Evolutionary conservation across 1,140 invertebrate genomes (phyloP).

Genomic region (Gerris buenoi): DNA sequence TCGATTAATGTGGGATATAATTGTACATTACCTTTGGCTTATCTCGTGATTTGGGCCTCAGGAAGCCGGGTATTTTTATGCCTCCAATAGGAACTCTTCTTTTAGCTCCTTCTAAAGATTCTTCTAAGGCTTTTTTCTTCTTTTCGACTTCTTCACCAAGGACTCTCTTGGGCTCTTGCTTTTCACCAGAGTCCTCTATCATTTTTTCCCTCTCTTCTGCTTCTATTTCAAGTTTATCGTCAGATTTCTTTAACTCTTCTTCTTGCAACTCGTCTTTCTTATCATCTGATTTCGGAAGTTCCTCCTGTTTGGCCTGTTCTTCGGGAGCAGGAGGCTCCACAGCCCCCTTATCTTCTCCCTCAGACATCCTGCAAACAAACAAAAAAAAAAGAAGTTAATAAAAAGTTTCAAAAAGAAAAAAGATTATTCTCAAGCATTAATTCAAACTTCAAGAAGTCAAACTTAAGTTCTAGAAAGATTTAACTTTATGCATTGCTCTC

Average conservation of each 20-base stretch:
- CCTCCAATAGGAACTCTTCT: slow-evolving; percentile 62
- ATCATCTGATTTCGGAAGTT: not conserved
- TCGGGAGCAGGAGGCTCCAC: not conserved
- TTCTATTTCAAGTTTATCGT: slow-evolving; percentile 54
- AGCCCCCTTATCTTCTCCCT: not conserved
- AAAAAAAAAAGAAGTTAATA: not conserved
- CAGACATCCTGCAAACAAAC: slow-evolving; percentile 1
- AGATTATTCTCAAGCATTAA: too few relatives aligned
- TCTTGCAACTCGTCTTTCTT: not conserved
- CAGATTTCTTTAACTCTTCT: slow-evolving; percentile 33
- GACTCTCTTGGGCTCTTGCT: slow-evolving; percentile 30
- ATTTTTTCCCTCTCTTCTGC: slow-evolving; percentile 53
- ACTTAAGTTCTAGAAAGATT: too few relatives aligned
- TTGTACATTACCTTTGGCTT: slow-evolving; percentile 1
- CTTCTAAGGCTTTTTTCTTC: slow-evolving; percentile 38
- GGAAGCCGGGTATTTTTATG: slow-evolving; percentile 65
- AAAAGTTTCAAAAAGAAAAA: too few relatives aligned
- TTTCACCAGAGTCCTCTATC: slow-evolving; percentile 39
- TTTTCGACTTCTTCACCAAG: slow-evolving; percentile 34
- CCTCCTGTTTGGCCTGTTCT: not conserved
- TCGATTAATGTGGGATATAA: too few relatives aligned
- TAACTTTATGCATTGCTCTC: too few relatives aligned
- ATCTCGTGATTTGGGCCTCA: slow-evolving; percentile 24
- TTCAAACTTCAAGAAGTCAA: too few relatives aligned
- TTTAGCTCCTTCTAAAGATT: slow-evolving; percentile 51